phyloP scores from a whole-genome alignment of 2,888 invertebrate genomes.

The Alcis repandata region DNA sequence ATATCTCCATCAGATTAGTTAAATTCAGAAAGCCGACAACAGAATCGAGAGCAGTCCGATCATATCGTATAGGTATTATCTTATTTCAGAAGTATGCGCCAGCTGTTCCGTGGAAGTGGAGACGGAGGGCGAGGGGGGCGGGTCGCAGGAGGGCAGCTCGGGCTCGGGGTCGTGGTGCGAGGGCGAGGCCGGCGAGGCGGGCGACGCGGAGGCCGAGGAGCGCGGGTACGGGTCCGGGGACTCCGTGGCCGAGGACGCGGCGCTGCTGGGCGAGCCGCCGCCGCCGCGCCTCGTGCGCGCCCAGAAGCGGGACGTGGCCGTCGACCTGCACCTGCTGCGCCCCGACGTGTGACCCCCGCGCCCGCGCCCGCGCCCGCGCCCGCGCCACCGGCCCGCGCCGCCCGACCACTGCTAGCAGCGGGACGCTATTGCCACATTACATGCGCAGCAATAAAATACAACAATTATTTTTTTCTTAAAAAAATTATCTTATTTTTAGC shows the following conservation, averaged over 20 bases:
- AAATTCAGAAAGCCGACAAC: not conserved
- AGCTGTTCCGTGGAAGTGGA: conserved; percentile 81
- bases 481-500: no score
- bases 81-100: conserved; percentile 79
- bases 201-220: conserved; percentile 73
- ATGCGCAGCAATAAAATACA: not conserved
- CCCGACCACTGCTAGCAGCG: not conserved
- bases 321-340: conserved; percentile 79
- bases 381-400: not conserved
- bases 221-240: conserved; percentile 85
- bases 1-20: not conserved
- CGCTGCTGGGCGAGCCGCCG: conserved; percentile 72
- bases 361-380: conserved; percentile 18
- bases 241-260: conserved; percentile 82
- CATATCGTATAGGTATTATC: not conserved
- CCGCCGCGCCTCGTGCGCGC: conserved; percentile 67
- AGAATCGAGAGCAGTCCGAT: not conserved
- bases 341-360: conserved; percentile 72
- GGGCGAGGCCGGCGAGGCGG: conserved; percentile 73
- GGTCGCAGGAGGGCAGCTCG: conserved; percentile 74
- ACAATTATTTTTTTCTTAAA: no score
- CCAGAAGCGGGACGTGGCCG: conserved; percentile 78
- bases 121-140: conserved; percentile 77
- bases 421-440: not conserved
- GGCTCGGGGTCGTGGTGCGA: conserved; percentile 85